Evolutionary conservation across 2,797 vertebrate species (phyloP), one percentile per base, ranked within the genome.

Genomic region (Tenualosa ilisha): DNA sequence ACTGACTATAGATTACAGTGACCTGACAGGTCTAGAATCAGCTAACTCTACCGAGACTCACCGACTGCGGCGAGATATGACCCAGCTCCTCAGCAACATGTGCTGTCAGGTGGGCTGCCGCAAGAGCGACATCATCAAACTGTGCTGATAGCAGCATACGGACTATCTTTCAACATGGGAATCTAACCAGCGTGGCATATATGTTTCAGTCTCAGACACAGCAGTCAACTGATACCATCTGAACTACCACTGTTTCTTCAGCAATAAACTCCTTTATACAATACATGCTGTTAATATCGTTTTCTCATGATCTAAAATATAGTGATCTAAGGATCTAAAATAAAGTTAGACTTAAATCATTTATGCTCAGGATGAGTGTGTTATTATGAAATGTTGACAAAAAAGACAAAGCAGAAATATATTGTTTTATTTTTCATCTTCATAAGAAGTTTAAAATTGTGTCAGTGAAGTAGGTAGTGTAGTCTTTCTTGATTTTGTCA

Each of bases 81-180:
- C 90, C 50, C 75, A 92, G 3, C 91, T 90, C 0, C 82, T 95
- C 81, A 89, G 90, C 81, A 85, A 86, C 31, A 84, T 43, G 63
- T 96, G 95, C 88, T 96, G 95, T 89, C 88, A 93, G 82, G 63
- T 87, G 12, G 95, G 94, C 86, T 95, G 95, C 86, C 89, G 83
- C 82, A 94, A 90, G 86, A 94, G 87, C 11, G 94, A 95, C 85
- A 92, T 96, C 84, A 88, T 89, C 50, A 88, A 89, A 82, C 91
- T 96, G 89, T 96, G 95, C 92, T 95, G 92, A 89, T 83, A 63
- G 43, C 31, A 3, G 81, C 72, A 79, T 79, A 46, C 7, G 72
- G 72, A 79, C 72, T 75, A 75, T 43, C 37, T 46, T 43, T 79
- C 1, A 46, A 43, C 22, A 43, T 22, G 72, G 20, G 37, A 40